Evolutionary conservation across 2,888 invertebrate species (phyloP), one percentile per base, ranked within the genome.

Genomic region (Galerucella pusilla): DNA sequence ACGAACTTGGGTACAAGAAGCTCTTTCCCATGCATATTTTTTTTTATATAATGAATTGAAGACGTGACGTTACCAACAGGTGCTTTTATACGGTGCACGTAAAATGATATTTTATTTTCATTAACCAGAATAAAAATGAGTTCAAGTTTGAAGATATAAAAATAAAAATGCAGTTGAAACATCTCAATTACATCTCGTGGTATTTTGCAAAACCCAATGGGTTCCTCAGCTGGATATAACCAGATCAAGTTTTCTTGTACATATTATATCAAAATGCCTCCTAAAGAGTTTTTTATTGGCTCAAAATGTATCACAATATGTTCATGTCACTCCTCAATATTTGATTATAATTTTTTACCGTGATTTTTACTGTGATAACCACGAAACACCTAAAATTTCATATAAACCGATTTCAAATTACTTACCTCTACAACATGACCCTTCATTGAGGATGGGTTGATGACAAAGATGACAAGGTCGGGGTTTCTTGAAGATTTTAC

Each of bases 381-480:
- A 28, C 28, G 28, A 28, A 28, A 28, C 28, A 28, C 28, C 2
- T 28, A 2, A 2, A 28, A 28, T 28, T 28, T 28, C 5, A 28
- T 35, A 35, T 0, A 4, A 6, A 6, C 5, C 35, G 5, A 42
- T 42, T 42, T 7, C 7, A 42, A 42, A 42, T 42, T 9, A 84
- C 88, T 88, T 88, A 94, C 94, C 94, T 92, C 94, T 89, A 87
- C 94, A 94, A 86, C 93, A 93, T 74, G 92, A 93, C 75, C 93
- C 94, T 86, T 93, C 92, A 83, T 92, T 92, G 85, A 92, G 90
- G 80, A 94, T 92, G 76, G 93, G 92, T 87, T 93, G 94, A 85
- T 94, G 94, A 85, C 94, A 94, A 87, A 94, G 91, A 87, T 94
- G 94, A 86, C 94, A 94, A 49, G 93, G 93, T 78, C 94, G 89